Conservation (phyloP, 2,888 invertebrate species). For the Drosophila percnosoma region DNA sequence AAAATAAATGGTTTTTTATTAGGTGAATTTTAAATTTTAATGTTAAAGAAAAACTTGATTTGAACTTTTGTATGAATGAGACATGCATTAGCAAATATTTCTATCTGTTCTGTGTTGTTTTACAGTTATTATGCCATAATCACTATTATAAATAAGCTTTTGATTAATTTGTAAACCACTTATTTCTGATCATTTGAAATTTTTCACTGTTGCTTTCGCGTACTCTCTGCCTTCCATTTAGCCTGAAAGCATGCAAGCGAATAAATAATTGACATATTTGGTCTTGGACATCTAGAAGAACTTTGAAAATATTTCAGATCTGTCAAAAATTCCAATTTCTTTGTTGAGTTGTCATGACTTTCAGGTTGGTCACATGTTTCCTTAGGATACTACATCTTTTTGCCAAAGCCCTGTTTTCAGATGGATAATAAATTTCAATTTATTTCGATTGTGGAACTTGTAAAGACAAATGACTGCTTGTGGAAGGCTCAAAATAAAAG, state of each 20-base stretch:
- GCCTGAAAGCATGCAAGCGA: background rate
- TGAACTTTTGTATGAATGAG: background rate
- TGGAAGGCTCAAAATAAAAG: background rate
- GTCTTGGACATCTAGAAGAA: background rate
- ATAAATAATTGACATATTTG: too few species aligned
- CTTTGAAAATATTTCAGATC: background rate
- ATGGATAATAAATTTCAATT: background rate
- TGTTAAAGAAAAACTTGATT: background rate
- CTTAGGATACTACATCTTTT: background rate
- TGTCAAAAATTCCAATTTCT: background rate
- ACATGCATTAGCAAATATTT: background rate
- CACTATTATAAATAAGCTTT: background rate
- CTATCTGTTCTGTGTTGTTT: background rate
- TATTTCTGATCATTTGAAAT: background rate
- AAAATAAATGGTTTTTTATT: too few species aligned
- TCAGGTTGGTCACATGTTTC: background rate
- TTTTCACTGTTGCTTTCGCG: background rate
- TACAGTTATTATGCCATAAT: background rate
- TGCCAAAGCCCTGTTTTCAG: background rate
- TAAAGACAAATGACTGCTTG: background rate
- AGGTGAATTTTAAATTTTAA: too few species aligned
- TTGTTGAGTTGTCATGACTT: background rate
- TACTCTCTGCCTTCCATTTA: background rate
- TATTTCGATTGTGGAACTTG: background rate
- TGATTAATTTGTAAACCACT: background rate